Conservation (phyloP, 1,140 invertebrate species). For the Melanaphis sacchari region DNA sequence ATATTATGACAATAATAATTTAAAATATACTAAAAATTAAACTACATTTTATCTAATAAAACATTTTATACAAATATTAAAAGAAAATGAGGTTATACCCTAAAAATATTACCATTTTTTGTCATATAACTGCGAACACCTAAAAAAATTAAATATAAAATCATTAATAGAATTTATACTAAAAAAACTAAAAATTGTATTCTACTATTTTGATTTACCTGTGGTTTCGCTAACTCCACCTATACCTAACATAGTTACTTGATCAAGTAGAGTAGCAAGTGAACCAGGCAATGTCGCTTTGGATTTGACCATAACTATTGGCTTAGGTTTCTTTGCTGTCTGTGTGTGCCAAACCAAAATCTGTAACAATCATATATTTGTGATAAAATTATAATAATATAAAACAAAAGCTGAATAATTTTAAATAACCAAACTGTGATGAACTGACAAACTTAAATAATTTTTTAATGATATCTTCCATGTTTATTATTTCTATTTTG, state of each 20-base stretch:
- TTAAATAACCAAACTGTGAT: background rate
- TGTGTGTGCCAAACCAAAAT: constrained; percentile 89
- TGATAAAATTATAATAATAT: background rate
- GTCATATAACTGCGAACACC: constrained; percentile 48
- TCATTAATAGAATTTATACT: background rate
- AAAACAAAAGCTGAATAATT: background rate
- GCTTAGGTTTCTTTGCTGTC: constrained; percentile 75
- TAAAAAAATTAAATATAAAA: background rate
- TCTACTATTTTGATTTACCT: background rate
- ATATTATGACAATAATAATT: background rate
- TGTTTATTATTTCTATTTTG: background rate
- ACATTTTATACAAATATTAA: background rate
- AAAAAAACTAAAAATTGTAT: background rate
- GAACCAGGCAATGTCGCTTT: constrained; percentile 43
- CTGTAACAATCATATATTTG: constrained; percentile 64
- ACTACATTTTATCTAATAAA: background rate
- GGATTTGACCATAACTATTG: constrained; percentile 3
- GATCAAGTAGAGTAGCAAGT: constrained; percentile 42
- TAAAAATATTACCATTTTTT: constrained; percentile 49
- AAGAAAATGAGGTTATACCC: background rate
- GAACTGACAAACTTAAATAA: background rate
- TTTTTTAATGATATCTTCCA: background rate
- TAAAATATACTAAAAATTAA: background rate
- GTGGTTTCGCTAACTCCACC: constrained; percentile 26
- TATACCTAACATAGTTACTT: constrained; percentile 33